phyloP scores from a whole-genome alignment of 2,113 vertebrate species.

The Lycaon pictus region DNA sequence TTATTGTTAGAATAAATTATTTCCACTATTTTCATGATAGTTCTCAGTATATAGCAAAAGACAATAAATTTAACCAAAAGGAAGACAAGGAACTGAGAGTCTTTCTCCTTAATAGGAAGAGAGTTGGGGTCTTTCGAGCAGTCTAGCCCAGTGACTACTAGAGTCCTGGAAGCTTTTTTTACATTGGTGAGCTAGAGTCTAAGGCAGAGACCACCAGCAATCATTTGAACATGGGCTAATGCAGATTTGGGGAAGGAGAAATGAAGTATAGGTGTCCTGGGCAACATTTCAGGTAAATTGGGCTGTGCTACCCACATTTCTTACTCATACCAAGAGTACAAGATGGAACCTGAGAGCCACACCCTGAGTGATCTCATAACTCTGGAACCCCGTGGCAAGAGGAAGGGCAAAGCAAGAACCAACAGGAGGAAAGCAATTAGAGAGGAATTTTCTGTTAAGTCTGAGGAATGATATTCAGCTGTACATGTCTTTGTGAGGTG shows the following conservation, averaged over 20 bases:
- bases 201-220: neutral
- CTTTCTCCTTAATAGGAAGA: neutral
- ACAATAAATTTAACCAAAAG: neutral
- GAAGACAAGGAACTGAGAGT: neutral
- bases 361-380: neutral
- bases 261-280: neutral
- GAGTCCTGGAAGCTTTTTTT: neutral
- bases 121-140: neutral
- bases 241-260: neutral
- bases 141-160: neutral
- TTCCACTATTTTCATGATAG: neutral
- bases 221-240: neutral
- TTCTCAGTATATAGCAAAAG: neutral
- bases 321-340: neutral
- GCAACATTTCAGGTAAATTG: neutral
- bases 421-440: neutral
- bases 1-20: neutral
- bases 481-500: neutral
- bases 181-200: neutral
- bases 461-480: neutral
- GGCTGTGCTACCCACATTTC: neutral
- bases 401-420: neutral
- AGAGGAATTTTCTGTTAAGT: neutral
- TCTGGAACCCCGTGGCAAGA: neutral
- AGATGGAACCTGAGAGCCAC: neutral